Base-by-base conservation (phyloP, 2,888 invertebrate species). In the Dinocampus coccinellae region DNA sequence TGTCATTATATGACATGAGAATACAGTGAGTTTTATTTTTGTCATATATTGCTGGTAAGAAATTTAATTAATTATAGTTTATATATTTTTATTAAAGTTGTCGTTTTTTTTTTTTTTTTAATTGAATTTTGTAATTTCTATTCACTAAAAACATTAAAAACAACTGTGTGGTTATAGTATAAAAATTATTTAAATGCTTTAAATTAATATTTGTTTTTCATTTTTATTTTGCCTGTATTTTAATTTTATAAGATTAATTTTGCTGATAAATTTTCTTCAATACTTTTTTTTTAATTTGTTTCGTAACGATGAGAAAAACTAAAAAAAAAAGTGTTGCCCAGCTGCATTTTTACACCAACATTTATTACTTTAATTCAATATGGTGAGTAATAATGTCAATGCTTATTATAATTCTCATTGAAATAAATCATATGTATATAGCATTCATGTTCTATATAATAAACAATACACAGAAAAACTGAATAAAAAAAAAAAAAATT, bases 321-420 rank as follows among this genome's bases (percentile, higher is more conserved):
- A n/a, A n/a, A n/a, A n/a, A n/a, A 0, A 47, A 47, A 47, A 3
- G 16, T 47, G n/a, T 75, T 74, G 69, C n/a, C 57, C 76, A 72
- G 63, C 72, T 72, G 68, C 76, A 58, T 74, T 73, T 77, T 68
- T 68, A 16, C 42, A 13, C 72, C 74, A 55, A 39, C 75, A 66
- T 58, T 60, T 79, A 73, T 55, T 55, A 74, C 75, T 71, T 78
- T 76, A 77, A 75, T 70, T 74, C 58, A 16, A 52, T 70, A 73
- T 75, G 82, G 82, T 82, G 76, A 82, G 82, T 82, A 78, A 69
- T 73, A 65, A 52, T 11, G 20, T 58, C 29, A 57, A 26, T 70
- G 68, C 33, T 33, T 58, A n/a, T 58, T n/a, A 2, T 33, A 33
- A 4, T n/a, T 58, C 16, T 26, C 13, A 4, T 7, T 24, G 26